Base-by-base conservation (phyloP, 2,113 vertebrate species). In the Mixornis gularis region DNA sequence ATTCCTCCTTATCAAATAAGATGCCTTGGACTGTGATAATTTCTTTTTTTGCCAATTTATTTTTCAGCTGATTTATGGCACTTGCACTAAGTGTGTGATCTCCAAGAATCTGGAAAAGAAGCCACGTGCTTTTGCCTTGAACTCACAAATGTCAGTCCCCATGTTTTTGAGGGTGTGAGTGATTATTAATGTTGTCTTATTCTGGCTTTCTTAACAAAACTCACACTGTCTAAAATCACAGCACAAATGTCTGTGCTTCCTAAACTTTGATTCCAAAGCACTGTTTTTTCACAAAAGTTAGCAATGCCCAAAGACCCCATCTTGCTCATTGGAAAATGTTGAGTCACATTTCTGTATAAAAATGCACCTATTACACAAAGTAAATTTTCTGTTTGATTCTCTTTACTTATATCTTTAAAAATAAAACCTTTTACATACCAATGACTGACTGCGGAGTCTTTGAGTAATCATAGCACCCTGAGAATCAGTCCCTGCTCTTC, bases 31-130 rank as follows among this genome's bases (percentile, higher is more conserved):
- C 65, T 79, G 41, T 59, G 62, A 85, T 76, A 93, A 76, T 91
- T 93, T 93, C 24, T 55, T 62, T 12, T 64, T 77, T 63, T 76
- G 81, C 62, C 84, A 89, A 58, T 87, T 44, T 82, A 72, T 79
- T 94, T 74, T 92, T 59, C 84, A 84, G 24, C 5, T 89, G 78
- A 94, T 92, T 95, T 95, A 91, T 87, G 59, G 15, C 24, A 58
- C 59, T 87, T 87, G 20, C 38, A 53, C 53, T 71, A 58, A 83
- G 25, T 29, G 30, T 74, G 32, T 85, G 62, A 79, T 93, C 62
- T 87, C 74, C 36, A 89, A 79, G 43, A 95, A 79, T 82, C 70
- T 91, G 89, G 91, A 93, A 85, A 91, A 87, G 29, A 76, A 83
- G 60, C 34, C 13, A 15, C 36, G 43, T 82, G 48, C 49, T 90